These are phyloP conservation scores for Selene dorsalis DNA, from an alignment of 2,797 vertebrate species.

Conservation along the genomic window DNA sequence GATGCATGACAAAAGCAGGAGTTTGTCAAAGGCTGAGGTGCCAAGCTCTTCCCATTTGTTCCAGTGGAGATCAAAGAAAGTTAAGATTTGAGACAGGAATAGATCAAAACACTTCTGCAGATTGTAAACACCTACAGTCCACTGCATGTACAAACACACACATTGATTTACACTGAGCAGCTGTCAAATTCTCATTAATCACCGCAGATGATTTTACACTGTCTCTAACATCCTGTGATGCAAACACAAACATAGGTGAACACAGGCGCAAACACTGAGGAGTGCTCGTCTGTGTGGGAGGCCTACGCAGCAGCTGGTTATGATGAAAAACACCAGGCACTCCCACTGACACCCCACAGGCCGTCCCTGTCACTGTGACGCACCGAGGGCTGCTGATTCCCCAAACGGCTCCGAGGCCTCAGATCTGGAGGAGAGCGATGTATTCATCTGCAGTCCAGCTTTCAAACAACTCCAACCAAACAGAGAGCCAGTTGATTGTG, in stretches of 20 bases:
- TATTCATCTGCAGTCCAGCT: constrained; percentile 69
- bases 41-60: constrained; percentile 66
- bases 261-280: constrained; percentile 14
- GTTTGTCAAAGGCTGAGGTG: constrained; percentile 49
- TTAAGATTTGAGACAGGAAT: constrained; percentile 49
- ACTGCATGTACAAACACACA: background rate
- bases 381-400: constrained; percentile 53
- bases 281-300: constrained; percentile 68
- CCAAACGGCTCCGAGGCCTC: constrained; percentile 58
- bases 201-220: constrained; percentile 19
- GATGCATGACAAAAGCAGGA: constrained; percentile 23
- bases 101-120: constrained; percentile 62
- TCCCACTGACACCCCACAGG: constrained; percentile 69
- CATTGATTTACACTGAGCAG: constrained; percentile 38
- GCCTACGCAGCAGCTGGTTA: constrained; percentile 75
- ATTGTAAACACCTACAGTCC: constrained; percentile 62
- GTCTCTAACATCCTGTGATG: constrained; percentile 41
- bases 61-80: constrained; percentile 64
- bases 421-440: constrained; percentile 56
- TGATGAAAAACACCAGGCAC: constrained; percentile 80
- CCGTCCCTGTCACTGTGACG: constrained; percentile 73
- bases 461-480: constrained; percentile 76
- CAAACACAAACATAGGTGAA: constrained; percentile 58
- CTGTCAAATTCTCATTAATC: constrained; percentile 60
- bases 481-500: constrained; percentile 69